phyloP scores from a whole-genome alignment of 2,113 vertebrate genomes.

The western clawed frog (Xenopus tropicalis) region UCB_Xtro_10.0 CM004444.2:82559001-82559500 shows the following conservation, averaged over 20 bases:
- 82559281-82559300: not conserved
- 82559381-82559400: not conserved
- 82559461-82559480: constrained; percentile 46
- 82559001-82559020: no score
- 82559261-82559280: not conserved
- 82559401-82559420: not conserved
- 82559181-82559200: not conserved
- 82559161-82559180: not conserved
- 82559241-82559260: not conserved
- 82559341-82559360: constrained; percentile 11
- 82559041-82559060: no score
- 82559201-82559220: no score
- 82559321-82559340: not conserved
- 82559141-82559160: constrained; percentile 1
- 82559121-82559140: no score
- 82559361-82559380: not conserved
- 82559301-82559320: constrained; percentile 11
- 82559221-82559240: no score
- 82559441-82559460: constrained; percentile 45
- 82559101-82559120: no score
- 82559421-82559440: constrained; percentile 38
- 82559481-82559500: constrained; percentile 35
- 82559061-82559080: no score
- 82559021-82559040: no score
- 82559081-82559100: no score